Conservation (phyloP, 2,113 vertebrate genomes). For the Phrynocephalus versicolor region DNA sequence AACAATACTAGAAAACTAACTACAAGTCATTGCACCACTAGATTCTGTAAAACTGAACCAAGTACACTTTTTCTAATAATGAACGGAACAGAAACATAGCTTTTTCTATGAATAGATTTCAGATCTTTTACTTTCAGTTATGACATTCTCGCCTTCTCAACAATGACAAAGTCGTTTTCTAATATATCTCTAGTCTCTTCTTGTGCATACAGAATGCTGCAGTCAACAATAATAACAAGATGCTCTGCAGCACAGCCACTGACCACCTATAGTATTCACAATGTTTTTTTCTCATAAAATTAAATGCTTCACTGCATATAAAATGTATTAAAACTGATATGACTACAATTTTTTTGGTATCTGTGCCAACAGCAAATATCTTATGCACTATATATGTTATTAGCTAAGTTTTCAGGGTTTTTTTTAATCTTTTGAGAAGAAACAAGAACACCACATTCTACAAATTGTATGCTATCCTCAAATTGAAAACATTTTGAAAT, state of each 20-base stretch:
- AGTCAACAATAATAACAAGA: not conserved
- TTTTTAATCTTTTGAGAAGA: not conserved
- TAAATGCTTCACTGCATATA: not conserved
- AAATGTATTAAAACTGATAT: not conserved
- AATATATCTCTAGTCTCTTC: not conserved
- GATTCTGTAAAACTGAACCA: not conserved
- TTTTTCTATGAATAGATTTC: not conserved
- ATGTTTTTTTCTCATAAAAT: not conserved
- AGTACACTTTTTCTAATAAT: not conserved
- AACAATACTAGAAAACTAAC: not conserved
- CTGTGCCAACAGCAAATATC: not conserved
- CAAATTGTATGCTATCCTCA: not conserved
- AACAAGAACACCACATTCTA: not conserved
- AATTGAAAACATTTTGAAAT: not conserved
- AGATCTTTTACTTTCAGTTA: not conserved
- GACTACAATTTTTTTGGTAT: not conserved
- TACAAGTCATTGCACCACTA: not conserved
- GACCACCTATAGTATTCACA: not conserved
- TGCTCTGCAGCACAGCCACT: not conserved
- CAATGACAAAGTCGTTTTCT: not conserved
- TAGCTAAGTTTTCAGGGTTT: slow-evolving; percentile 14
- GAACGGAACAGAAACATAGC: not conserved
- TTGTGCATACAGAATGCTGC: not conserved
- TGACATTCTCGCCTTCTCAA: not conserved
- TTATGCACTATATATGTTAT: not conserved